Base-by-base conservation (phyloP, 1,140 invertebrate species). In the Eueides isabella region DNA sequence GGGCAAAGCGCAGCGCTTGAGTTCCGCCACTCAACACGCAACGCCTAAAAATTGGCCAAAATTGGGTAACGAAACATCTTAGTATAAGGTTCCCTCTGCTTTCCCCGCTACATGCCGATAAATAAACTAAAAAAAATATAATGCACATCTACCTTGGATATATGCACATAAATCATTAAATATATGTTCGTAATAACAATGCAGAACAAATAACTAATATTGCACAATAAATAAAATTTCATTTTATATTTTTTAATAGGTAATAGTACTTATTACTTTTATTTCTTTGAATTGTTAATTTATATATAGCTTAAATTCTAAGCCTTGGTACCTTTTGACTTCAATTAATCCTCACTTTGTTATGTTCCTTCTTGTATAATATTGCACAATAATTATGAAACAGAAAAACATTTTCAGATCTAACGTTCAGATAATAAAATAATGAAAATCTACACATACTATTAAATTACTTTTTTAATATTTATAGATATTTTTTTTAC, bases 321-420 rank as follows among this genome's bases (percentile, higher is more conserved):
- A 16, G 14, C n/a, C n/a, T n/a, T n/a, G 5, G 35, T 38, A 38
- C 5, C 35, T 38, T 38, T 5, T 38, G 35, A 16, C 14, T 38
- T 16, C 14, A 1, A 14, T 38, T 0, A 38, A 38, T 16, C 35
- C 35, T 38, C 0, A 38, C 35, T 38, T 38, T 16, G 35, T 38
- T 38, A 16, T 14, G 12, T 38, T 5, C 35, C 0, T 38, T 5
- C 35, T 38, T 38, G 35, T 19, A 48, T 48, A 48, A 48, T 48
- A 48, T 48, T 48, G 41, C 41, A 2, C 41, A 48, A 48, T 48
- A 48, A 23, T 48, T 48, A 19, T 48, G 41, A 48, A 48, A 48
- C 0, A 6, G 41, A n/a, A 19, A n/a, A 38, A 38, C 19, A n/a
- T 44, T 44, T 44, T 44, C 41, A 44, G 41, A 44, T 44, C 6